These are phyloP conservation scores for Neopelma chrysocephalum DNA, from an alignment of 2,797 vertebrate species.

Conservation along the genomic window DNA sequence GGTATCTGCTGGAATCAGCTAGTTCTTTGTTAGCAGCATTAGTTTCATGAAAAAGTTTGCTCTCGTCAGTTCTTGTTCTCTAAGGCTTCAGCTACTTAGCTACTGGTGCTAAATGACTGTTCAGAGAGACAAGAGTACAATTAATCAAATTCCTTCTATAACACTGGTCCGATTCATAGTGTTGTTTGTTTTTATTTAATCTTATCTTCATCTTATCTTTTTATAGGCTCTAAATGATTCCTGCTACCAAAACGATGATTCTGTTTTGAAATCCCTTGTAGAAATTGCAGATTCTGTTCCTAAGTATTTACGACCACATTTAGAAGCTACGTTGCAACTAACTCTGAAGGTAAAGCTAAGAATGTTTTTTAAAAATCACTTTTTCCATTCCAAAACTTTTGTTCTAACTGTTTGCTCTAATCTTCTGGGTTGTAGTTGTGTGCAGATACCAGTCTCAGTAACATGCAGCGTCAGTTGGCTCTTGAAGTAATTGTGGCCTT, in stretches of 20 bases:
- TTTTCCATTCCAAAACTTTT: not conserved
- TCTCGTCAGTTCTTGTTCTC: not conserved
- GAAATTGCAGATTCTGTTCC: constrained; percentile 97
- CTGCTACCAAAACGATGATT: constrained; percentile 94
- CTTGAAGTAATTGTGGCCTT: constrained; percentile 97
- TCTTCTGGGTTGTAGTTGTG: constrained; percentile 83
- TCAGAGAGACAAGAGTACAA: not conserved
- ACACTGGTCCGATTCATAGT: not conserved
- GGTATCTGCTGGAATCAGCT: not conserved
- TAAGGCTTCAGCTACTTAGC: not conserved
- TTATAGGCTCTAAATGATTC: constrained; percentile 94
- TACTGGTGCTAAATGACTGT: not conserved
- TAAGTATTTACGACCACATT: constrained; percentile 93
- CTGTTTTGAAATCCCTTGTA: constrained; percentile 96
- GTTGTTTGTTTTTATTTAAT: not conserved
- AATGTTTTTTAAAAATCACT: not conserved
- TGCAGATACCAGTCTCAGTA: constrained; percentile 89
- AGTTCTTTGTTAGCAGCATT: not conserved
- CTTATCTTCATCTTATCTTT: not conserved
- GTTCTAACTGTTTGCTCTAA: not conserved
- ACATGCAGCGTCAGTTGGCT: constrained; percentile 96
- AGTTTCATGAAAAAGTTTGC: not conserved
- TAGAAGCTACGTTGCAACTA: constrained; percentile 94
- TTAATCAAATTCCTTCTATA: not conserved
- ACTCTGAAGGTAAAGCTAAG: constrained; percentile 88